These are phyloP conservation scores for Trogon melanurus DNA, from an alignment of 2,113 vertebrate genomes.

Conservation along the genomic window DNA sequence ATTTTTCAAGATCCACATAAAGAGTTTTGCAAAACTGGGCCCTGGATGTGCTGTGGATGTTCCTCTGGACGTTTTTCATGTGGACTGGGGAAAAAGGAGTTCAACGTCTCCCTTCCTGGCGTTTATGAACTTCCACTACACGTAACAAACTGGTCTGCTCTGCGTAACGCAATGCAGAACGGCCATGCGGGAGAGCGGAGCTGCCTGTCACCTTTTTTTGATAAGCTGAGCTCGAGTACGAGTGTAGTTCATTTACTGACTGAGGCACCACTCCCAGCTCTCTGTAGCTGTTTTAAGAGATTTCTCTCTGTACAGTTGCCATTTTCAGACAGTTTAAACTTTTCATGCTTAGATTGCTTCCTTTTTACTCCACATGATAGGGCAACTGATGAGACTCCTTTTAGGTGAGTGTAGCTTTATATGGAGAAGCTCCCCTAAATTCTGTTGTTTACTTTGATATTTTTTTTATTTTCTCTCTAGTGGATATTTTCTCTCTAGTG, in stretches of 20 bases:
- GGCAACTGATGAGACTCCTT: neutral
- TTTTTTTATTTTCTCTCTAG: neutral
- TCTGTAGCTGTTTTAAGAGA: neutral
- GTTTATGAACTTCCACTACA: neutral
- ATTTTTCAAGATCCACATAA: neutral
- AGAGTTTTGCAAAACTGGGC: neutral
- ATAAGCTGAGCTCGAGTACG: neutral
- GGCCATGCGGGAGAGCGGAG: neutral
- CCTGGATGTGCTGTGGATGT: neutral
- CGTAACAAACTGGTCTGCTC: neutral
- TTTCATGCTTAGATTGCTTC: neutral
- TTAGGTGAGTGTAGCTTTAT: neutral
- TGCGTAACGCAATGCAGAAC: neutral
- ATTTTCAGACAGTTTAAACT: neutral
- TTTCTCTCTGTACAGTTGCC: neutral
- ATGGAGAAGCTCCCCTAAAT: neutral
- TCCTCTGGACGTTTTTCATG: neutral
- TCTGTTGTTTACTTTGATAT: neutral
- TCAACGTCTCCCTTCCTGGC: neutral
- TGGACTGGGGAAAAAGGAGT: neutral
- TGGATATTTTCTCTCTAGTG: neutral
- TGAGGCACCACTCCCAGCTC: neutral
- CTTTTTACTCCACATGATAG: neutral
- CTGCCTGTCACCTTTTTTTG: neutral
- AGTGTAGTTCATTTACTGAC: neutral